Percentiles rank a stretch among this genome's conserved stretches.
These are phyloP conservation scores for Danionella dracula DNA, from an alignment of 2,797 vertebrate species.

Conservation along the genomic window DNA sequence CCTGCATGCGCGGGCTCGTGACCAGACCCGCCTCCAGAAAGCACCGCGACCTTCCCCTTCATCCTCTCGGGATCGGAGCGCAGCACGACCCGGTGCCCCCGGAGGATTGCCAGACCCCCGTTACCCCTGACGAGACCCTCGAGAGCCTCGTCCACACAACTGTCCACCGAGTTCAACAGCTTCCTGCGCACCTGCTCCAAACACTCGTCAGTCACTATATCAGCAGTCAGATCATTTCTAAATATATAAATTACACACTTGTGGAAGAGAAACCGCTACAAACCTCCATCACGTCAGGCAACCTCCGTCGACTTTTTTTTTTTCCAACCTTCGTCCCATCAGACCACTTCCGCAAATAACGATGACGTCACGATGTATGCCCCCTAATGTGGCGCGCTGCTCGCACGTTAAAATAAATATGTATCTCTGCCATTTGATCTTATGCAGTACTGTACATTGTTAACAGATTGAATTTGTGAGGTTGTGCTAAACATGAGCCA, in stretches of 20 bases:
- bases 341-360: not conserved
- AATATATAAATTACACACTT: no score
- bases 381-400: not conserved
- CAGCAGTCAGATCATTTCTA: not conserved
- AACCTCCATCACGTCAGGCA: not conserved
- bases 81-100: slow-evolving; percentile 80
- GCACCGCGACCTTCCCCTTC: slow-evolving; percentile 77
- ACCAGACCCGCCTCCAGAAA: slow-evolving; percentile 89
- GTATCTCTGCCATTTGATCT: not conserved
- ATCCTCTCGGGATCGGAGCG: slow-evolving; percentile 72
- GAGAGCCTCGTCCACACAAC: slow-evolving; percentile 83
- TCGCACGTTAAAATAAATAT: not conserved
- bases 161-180: slow-evolving; percentile 72
- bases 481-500: no score
- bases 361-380: not conserved
- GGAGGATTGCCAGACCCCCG: slow-evolving; percentile 67
- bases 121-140: slow-evolving; percentile 71
- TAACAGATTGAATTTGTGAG: no score
- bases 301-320: no score
- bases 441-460: no score
- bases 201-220: no score
- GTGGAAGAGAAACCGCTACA: not conserved
- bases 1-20: slow-evolving; percentile 93
- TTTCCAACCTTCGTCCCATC: not conserved
- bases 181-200: slow-evolving; percentile 71